A percentile compares a stretch with the other conserved stretches of the same genome.
Evolutionary conservation across 2,797 vertebrate genomes (phyloP).

Genomic region (Vireo griseus): DNA sequence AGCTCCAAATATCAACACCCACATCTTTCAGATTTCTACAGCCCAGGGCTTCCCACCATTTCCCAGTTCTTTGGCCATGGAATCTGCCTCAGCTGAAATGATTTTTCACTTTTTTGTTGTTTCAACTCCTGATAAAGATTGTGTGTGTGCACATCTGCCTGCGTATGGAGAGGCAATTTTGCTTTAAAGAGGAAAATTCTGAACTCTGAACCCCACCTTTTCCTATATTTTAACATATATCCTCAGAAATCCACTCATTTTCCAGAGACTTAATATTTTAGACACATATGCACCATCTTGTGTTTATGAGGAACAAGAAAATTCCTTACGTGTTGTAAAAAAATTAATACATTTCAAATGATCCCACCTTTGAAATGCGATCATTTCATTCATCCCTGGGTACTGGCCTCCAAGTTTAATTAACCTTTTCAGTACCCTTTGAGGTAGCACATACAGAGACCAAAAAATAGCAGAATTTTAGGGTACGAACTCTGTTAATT

Average conservation of each 20-base stretch:
- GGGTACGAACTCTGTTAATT: neutral
- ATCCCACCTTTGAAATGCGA: neutral
- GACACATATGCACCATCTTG: neutral
- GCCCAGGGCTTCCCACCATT: neutral
- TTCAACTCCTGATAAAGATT: neutral
- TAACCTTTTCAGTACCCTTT: neutral
- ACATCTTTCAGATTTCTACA: neutral
- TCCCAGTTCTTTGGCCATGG: neutral
- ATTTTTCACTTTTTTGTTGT: neutral
- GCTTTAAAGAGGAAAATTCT: neutral
- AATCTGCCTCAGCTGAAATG: neutral
- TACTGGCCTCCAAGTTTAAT: neutral
- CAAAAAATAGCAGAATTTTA: neutral
- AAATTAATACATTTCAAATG: neutral
- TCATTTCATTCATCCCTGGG: neutral
- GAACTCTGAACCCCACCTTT: neutral
- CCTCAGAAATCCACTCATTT: neutral
- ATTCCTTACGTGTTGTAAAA: neutral
- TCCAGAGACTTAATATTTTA: neutral
- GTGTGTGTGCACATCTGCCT: fast-evolving
- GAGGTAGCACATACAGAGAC: neutral
- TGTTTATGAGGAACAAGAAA: neutral
- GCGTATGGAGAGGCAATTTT: neutral
- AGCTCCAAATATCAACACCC: neutral
- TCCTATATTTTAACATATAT: neutral